Evolutionary conservation across 2,888 invertebrate genomes (phyloP), one percentile per base, ranked within the genome.

Genomic region (Hemistola chrysoprasaria): DNA sequence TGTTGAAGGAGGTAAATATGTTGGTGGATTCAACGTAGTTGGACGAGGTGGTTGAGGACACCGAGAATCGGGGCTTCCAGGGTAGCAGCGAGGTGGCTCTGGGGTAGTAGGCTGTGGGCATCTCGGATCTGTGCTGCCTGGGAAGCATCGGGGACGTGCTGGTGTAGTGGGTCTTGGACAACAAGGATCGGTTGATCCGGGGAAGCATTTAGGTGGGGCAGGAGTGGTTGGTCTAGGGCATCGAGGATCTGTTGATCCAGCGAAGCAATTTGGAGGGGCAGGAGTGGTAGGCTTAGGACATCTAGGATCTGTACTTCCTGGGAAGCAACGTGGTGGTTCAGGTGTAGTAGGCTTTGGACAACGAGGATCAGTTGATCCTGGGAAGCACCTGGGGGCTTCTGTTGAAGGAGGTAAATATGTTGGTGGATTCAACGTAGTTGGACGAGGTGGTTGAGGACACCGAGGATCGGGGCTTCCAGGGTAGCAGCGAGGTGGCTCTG

Each of bases 381-480:
- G 73, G 32, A 56, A 77, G 21, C 74, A 75, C 0, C 37, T 40
- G 2, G 65, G 60, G n/a, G 52, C 61, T 53, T 69, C 65, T 6
- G 40, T 34, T 3, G 31, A n/a, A 21, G 35, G 35, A 10, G 40
- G 40, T 6, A 40, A 22, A 22, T 34, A 40, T 7, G 34, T 34
- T 3, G 41, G 41, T 8, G 41, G 41, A 9, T 27, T 36, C 8
- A 36, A 20, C 3, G 41, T 41, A 1, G 73, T 64, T 0, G 70
- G 67, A 9, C 53, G 53, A 0, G 74, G 39, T 26, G 67, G 65
- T 56, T 68, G 67, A 3, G 77, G 79, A 31, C 83, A 82, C 1
- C 63, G 57, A 0, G 77, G 77, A 60, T 85, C 65, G 1, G 65
- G 58, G 1, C 76, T 71, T 1, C 80, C 81, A 1, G 77, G 69